These are phyloP conservation scores for Campoletis sonorensis DNA, from an alignment of 1,140 invertebrate species.

Conservation along the genomic window DNA sequence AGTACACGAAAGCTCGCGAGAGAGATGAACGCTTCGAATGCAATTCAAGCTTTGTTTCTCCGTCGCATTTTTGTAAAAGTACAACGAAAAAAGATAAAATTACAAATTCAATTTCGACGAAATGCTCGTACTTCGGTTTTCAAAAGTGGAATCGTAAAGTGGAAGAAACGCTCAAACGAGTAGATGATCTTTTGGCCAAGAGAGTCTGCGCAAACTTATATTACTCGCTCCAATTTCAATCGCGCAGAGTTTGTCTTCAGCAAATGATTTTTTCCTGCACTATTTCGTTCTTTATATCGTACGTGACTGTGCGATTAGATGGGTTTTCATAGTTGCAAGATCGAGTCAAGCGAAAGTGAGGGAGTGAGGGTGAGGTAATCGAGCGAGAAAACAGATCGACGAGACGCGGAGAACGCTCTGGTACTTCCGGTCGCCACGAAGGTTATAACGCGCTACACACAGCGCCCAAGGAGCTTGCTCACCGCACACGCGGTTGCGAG, in stretches of 20 bases:
- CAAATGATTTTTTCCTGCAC: not conserved
- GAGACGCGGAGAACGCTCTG: not conserved
- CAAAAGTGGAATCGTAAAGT: too few species aligned
- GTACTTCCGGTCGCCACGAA: not conserved
- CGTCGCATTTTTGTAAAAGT: too few species aligned
- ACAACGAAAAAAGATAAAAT: too few species aligned
- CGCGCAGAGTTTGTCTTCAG: not conserved
- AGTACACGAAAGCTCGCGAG: too few species aligned
- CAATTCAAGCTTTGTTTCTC: too few species aligned
- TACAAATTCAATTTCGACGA: too few species aligned
- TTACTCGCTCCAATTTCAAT: not conserved
- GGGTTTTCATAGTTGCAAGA: conserved; percentile 5
- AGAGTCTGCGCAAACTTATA: too few species aligned
- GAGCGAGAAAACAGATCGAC: conserved; percentile 8
- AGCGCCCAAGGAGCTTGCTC: not conserved
- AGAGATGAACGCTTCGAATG: too few species aligned
- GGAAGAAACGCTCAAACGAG: too few species aligned
- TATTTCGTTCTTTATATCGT: conserved; percentile 10
- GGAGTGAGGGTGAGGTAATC: not conserved
- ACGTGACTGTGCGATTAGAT: conserved; percentile 19
- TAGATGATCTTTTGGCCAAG: too few species aligned
- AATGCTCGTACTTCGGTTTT: too few species aligned
- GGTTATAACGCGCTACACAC: not conserved
- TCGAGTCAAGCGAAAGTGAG: not conserved
- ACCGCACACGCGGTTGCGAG: conserved; percentile 21